phyloP scores from a whole-genome alignment of 2,113 vertebrate genomes.

The Entomyzon cyanotis region DNA sequence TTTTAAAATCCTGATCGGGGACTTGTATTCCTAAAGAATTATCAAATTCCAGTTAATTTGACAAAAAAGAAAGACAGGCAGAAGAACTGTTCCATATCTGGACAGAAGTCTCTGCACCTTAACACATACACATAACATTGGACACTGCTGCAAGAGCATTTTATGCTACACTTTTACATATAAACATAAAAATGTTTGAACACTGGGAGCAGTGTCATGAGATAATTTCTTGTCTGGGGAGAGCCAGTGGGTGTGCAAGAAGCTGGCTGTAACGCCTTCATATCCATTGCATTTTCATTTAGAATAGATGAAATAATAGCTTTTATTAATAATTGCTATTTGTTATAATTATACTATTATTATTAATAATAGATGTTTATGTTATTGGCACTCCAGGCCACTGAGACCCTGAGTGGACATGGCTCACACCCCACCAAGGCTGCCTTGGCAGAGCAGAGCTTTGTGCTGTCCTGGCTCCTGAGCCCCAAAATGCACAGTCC shows the following conservation, averaged over 20 bases:
- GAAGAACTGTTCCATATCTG: neutral
- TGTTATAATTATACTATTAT: too few species aligned
- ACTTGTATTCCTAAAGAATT: neutral
- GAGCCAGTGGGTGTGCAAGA: rapidly evolving
- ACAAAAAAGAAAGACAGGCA: neutral
- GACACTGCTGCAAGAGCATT: neutral
- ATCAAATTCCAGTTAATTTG: neutral
- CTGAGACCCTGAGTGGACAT: too few species aligned
- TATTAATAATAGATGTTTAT: too few species aligned
- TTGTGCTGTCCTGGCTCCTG: neutral
- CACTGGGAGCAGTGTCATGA: neutral
- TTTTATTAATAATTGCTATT: too few species aligned
- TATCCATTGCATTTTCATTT: neutral
- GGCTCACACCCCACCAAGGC: neutral
- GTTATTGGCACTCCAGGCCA: neutral
- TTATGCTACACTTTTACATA: neutral
- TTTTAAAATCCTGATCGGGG: neutral
- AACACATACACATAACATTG: neutral
- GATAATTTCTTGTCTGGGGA: neutral
- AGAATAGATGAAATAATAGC: neutral
- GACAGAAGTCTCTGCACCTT: neutral
- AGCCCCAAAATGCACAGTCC: neutral
- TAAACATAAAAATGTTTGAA: neutral
- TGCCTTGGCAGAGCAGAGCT: neutral
- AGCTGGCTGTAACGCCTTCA: neutral